Evolutionary conservation across 1,140 invertebrate genomes (phyloP), one percentile per base, ranked within the genome.

Genomic region (Drosophila azteca): DNA sequence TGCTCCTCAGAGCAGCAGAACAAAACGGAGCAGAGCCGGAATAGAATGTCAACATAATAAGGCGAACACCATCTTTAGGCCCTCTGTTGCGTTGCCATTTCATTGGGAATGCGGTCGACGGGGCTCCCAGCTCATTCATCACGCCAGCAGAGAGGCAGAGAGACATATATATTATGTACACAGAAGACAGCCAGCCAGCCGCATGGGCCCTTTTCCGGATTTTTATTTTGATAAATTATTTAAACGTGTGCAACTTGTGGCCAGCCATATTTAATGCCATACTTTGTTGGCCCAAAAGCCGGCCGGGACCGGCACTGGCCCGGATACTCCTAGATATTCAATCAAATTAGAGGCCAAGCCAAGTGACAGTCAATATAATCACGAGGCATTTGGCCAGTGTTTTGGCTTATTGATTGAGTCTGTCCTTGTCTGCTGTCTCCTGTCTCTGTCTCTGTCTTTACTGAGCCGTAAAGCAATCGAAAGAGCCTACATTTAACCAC

Each of bases 211-310:
- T 70, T 82, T 75, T 70, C 45, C 62, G 78, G 83, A 82, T 79
- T 87, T 78, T 64, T 71, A 79, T 72, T 72, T 79, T 88, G 82
- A 87, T 87, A 82, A 88, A 88, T 87, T 87, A 87, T 87, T 87
- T 82, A 88, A 87, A 76, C 66, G 52, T 61, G 65, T 61, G 65
- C 63, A 85, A 85, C 74, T 87, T 85, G 82, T 78, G 45, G 83
- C 43, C 55, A 17, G 41, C 43, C 59, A 60, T 49, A 70, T 53
- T 59, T 69, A 75, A 64, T 49, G 77, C 31, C 60, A 35, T 49
- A 45, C 22, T 35, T 1, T 69, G 51, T 69, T 69, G 64, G 58
- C 48, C 35, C 41, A 39, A 49, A 24, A 48, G n/a, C n/a, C n/a
- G 17, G 17, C 17, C 17, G 17, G 17, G 17, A 20, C 17, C 1